phyloP scores from a whole-genome alignment of 2,797 vertebrate genomes.

The Atherinosoma microstoma region DNA sequence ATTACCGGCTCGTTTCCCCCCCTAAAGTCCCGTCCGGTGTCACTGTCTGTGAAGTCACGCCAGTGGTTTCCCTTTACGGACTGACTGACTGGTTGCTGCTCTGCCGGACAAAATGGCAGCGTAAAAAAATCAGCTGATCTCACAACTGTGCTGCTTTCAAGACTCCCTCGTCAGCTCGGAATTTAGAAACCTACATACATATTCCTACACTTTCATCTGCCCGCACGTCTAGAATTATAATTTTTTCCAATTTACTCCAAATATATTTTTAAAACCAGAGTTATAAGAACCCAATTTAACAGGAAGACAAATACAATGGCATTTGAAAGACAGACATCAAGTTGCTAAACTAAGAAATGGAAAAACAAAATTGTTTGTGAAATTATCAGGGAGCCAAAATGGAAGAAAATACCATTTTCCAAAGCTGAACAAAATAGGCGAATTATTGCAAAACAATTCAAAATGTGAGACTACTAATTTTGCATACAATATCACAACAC shows the following conservation, averaged over 20 bases:
- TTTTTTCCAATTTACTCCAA: neutral
- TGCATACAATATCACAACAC: too few species aligned
- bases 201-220: too few species aligned
- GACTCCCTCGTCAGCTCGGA: neutral
- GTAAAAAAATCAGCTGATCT: constrained; percentile 86
- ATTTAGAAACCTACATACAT: rapidly evolving
- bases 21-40: constrained; percentile 24
- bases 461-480: neutral
- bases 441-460: neutral
- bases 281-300: neutral
- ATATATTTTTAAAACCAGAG: too few species aligned
- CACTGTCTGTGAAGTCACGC: constrained; percentile 33
- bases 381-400: neutral
- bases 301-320: neutral
- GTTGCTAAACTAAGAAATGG: too few species aligned
- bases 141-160: constrained; percentile 66
- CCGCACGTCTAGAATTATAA: neutral
- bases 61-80: constrained; percentile 46
- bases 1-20: neutral
- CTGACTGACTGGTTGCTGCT: constrained; percentile 51
- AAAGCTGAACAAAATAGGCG: too few species aligned
- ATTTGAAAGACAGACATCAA: neutral
- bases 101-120: constrained; percentile 88
- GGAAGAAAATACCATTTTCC: too few species aligned
- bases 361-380: neutral